Evolutionary conservation across 2,113 vertebrate genomes (phyloP).

Genomic region (Erythrolamprus reginae): DNA sequence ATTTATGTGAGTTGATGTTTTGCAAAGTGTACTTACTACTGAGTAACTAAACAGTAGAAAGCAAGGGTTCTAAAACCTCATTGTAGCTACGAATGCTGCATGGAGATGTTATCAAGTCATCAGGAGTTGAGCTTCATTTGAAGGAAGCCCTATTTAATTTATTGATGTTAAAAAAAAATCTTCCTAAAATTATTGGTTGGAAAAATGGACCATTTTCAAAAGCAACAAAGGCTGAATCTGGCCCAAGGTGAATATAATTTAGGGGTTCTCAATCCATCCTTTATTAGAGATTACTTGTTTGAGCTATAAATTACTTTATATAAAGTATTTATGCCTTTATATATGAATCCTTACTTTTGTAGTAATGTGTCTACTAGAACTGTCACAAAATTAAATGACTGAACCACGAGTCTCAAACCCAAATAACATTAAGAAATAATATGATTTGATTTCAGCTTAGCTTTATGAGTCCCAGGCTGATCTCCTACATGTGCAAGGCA

Average conservation of each 20-base stretch:
- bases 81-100: neutral
- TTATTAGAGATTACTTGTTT: neutral
- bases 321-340: neutral
- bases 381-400: neutral
- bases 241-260: neutral
- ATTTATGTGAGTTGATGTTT: neutral
- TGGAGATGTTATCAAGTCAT: neutral
- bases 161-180: neutral
- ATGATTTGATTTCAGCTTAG: neutral
- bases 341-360: neutral
- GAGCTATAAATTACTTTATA: neutral
- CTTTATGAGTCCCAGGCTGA: neutral
- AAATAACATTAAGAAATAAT: neutral
- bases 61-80: neutral
- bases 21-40: neutral
- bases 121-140: neutral
- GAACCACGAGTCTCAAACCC: neutral
- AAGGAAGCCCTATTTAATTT: neutral
- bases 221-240: neutral
- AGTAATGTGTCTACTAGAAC: neutral
- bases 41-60: neutral
- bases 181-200: neutral
- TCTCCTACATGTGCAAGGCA: neutral
- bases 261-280: neutral
- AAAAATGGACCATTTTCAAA: neutral